Evolutionary conservation across 2,888 invertebrate genomes (phyloP).

Genomic region (Tachystola acroxantha): DNA sequence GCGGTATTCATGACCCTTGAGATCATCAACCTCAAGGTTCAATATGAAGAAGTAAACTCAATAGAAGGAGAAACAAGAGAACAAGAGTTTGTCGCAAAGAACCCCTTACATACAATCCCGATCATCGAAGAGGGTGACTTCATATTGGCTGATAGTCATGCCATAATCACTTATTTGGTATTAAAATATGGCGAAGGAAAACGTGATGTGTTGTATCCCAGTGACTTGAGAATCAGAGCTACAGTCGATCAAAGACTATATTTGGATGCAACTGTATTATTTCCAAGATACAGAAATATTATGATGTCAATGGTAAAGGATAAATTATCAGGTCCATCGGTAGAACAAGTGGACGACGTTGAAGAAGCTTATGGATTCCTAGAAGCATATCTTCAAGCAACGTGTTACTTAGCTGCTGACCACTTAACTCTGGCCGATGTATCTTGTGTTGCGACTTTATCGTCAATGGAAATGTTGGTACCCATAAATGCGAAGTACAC

Average conservation of each 20-base stretch:
- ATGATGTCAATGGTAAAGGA: constrained; percentile 12
- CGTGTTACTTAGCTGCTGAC: constrained; percentile 26
- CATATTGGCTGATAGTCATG: constrained; percentile 36
- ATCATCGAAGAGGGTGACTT: constrained; percentile 42
- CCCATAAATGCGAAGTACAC: constrained; percentile 28
- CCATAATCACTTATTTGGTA: constrained; percentile 40
- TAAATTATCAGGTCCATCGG: constrained; percentile 14
- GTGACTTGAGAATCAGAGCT: constrained; percentile 28
- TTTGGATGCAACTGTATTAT: constrained; percentile 31
- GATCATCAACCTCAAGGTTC: constrained; percentile 28
- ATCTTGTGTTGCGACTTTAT: constrained; percentile 29
- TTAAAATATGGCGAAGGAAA: constrained; percentile 41
- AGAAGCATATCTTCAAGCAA: constrained; percentile 35
- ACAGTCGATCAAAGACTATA: constrained; percentile 33
- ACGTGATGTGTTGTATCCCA: constrained; percentile 31
- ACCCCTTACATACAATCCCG: constrained; percentile 36
- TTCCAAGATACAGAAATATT: constrained; percentile 19
- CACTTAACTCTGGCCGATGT: constrained; percentile 39
- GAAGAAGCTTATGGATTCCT: constrained; percentile 32
- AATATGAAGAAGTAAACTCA: constrained; percentile 23
- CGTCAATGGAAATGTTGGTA: constrained; percentile 24
- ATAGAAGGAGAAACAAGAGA: constrained; percentile 19
- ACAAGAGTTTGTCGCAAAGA: constrained; percentile 36
- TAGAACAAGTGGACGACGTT: constrained; percentile 18
- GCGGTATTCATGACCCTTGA: constrained; percentile 33